Conservation (phyloP, 2,888 invertebrate genomes). For the Coremacera marginata region DNA sequence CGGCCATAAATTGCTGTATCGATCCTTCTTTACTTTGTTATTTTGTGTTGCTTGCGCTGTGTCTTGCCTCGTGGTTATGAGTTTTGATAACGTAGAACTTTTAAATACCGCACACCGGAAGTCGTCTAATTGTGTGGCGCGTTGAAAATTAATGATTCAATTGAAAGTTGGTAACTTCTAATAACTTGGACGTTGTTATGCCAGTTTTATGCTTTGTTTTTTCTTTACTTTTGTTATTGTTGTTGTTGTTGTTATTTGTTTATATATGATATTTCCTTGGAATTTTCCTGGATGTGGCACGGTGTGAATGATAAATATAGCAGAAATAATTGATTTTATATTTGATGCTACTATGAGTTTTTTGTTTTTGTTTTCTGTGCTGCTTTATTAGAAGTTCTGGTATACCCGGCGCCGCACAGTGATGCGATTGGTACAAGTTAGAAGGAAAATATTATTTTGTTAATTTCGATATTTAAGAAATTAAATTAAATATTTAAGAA, state of each 20-base stretch:
- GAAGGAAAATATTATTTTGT: no score
- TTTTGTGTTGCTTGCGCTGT: background rate
- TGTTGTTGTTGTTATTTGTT: background rate
- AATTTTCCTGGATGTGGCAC: background rate
- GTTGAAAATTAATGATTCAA: slow-evolving; percentile 23
- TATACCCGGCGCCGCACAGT: no score
- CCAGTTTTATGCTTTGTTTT: background rate
- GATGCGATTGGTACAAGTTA: no score
- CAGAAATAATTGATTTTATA: no score
- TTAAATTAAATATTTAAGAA: no score
- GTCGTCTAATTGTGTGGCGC: slow-evolving; percentile 21
- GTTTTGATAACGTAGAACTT: background rate
- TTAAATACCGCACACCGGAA: slow-evolving; percentile 21
- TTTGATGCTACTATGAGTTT: no score
- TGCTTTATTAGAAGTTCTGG: no score
- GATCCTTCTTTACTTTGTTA: background rate
- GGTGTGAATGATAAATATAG: no score
- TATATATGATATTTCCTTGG: background rate
- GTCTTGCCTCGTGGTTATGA: background rate
- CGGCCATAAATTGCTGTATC: background rate
- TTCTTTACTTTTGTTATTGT: background rate
- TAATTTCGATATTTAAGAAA: no score
- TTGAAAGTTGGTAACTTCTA: slow-evolving; percentile 20
- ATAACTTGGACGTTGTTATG: background rate
- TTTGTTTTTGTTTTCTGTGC: no score